Base-by-base conservation (phyloP, 2,113 vertebrate species). In the Stigmatopora argus region DNA sequence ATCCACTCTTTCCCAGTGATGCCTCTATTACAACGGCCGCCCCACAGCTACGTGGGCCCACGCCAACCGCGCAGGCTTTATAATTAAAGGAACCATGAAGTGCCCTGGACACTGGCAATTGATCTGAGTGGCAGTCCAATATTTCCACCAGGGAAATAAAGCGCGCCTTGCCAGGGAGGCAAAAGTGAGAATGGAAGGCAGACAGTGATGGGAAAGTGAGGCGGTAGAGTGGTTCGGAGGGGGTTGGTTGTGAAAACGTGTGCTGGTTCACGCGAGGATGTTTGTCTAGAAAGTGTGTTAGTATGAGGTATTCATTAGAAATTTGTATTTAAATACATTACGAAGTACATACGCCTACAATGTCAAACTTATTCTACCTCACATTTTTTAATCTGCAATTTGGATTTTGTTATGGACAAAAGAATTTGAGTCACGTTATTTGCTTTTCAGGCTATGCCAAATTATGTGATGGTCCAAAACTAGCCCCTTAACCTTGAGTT, bases 141-240 rank as follows among this genome's bases (percentile, higher is more conserved):
- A 91, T 89, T 89, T 91, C 85, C 88, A 90, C 88, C 78, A 82
- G 90, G 90, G 90, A 91, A 90, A 91, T 91, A 91, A 91, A 90
- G 74, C 81, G 79, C 26, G 73, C 68, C 85, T 83, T 77, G 74
- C 70, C 74, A 74, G 84, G 65, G 78, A 74, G 81, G 71, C 67
- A 70, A 62, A 71, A 79, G 75, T 67, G 59, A 47, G 73, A 61
- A 63, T 14, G 67, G 69, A 49, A 74, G 57, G 67, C 21, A 41
- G 67, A 72, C 73, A 64, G 73, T 73, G 73, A 53, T 71, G 66
- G 63, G 68, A 66, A 65, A 70, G 79, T 74, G 63, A 72, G 72
- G 71, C 62, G 66, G 58, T n/a, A 44, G n/a, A 70, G 3, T 35
- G 48, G 38, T 74, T 44, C 21, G 19, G 51, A 35, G 15, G 47